Percentiles rank a stretch among this genome's conserved stretches.
phyloP scores from a whole-genome alignment of 1,140 invertebrate genomes.

The Drosophila truncata region DNA sequence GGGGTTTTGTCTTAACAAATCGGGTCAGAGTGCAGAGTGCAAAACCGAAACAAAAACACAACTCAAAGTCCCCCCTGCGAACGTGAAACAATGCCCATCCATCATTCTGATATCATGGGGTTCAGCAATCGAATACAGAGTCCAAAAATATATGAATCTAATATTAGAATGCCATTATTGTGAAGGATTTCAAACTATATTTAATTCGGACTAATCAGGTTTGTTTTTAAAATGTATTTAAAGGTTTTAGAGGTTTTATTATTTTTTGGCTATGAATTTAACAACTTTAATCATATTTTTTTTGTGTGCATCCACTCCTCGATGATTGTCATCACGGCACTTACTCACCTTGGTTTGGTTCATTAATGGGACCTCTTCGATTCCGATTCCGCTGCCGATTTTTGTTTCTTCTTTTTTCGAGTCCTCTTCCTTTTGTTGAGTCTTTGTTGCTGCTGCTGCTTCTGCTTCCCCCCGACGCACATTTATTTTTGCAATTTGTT shows the following conservation, averaged over 20 bases:
- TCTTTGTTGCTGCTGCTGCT: slow-evolving; percentile 52
- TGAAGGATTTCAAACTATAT: not conserved
- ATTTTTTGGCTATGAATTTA: too few relatives aligned
- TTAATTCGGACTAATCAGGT: not conserved
- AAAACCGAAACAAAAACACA: slow-evolving; percentile 57
- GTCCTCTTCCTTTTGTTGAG: slow-evolving; percentile 60
- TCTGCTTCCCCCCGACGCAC: slow-evolving; percentile 55
- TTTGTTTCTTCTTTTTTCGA: slow-evolving; percentile 60
- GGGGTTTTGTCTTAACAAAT: slow-evolving; percentile 29
- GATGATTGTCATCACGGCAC: slow-evolving; percentile 28
- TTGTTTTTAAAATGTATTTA: not conserved
- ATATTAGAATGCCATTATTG: too few relatives aligned
- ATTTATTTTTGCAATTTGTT: slow-evolving; percentile 70
- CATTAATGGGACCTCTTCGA: slow-evolving; percentile 54
- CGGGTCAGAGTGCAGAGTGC: slow-evolving; percentile 48
- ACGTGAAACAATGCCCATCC: slow-evolving; percentile 48
- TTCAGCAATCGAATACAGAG: slow-evolving; percentile 10
- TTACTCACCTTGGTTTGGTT: slow-evolving; percentile 57
- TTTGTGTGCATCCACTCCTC: slow-evolving; percentile 38
- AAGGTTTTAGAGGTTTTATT: not conserved
- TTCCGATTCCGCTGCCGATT: slow-evolving; percentile 46
- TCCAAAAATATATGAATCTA: not conserved
- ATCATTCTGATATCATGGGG: slow-evolving; percentile 38
- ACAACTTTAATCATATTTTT: slow-evolving; percentile 1
- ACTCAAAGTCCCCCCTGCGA: slow-evolving; percentile 10